phyloP scores from a whole-genome alignment of 2,113 vertebrate species.

The Nicator chloris region DNA sequence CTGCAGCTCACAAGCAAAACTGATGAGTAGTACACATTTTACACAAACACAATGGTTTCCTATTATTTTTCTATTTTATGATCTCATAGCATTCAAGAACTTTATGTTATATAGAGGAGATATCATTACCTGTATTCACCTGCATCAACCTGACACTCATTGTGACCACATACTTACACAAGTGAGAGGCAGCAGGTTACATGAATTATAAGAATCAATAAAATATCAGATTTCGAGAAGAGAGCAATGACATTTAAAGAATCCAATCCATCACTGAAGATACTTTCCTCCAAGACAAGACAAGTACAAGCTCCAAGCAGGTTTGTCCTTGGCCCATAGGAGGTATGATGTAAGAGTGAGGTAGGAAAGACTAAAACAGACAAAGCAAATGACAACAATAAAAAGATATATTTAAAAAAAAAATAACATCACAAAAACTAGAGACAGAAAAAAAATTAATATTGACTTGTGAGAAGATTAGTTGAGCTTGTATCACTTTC shows the following conservation, averaged over 20 bases:
- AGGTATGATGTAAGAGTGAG: background rate
- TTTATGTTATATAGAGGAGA: background rate
- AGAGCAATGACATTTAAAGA: background rate
- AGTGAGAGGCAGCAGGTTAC: background rate
- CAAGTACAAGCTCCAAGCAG: background rate
- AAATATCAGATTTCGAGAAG: background rate
- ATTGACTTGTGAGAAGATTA: background rate
- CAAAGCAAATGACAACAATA: background rate
- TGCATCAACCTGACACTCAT: background rate
- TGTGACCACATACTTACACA: background rate
- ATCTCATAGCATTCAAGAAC: background rate
- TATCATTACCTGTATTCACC: background rate
- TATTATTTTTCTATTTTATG: background rate
- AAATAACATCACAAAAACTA: background rate
- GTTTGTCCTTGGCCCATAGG: background rate
- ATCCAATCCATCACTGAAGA: background rate
- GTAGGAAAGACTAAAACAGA: background rate
- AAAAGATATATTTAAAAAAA: background rate
- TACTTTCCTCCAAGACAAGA: background rate
- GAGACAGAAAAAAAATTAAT: background rate
- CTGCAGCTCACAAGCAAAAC: background rate
- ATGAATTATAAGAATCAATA: background rate
- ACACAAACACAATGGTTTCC: background rate
- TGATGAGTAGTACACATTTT: background rate
- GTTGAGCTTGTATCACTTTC: background rate